phyloP scores from a whole-genome alignment of 2,888 invertebrate genomes.

The Calameuta idolon region DNA sequence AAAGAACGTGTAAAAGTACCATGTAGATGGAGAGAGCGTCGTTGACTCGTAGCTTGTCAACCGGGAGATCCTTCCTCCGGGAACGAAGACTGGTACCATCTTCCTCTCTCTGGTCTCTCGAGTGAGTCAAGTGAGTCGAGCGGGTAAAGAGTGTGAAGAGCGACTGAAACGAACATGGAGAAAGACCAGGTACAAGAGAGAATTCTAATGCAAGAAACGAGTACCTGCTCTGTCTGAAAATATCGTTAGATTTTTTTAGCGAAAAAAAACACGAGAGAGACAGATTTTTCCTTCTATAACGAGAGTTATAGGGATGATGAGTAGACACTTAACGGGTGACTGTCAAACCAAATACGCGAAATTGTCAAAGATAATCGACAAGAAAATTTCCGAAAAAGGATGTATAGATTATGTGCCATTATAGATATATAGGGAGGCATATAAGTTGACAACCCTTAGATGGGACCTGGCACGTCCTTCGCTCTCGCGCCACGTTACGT shows the following conservation, averaged over 20 bases:
- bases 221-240: neutral
- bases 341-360: neutral
- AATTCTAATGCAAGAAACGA: neutral
- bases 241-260: neutral
- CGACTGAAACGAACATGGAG: neutral
- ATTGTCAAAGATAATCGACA: neutral
- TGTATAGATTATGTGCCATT: neutral
- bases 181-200: neutral
- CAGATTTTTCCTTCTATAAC: neutral
- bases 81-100: neutral
- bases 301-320: neutral
- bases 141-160: neutral
- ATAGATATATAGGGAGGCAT: neutral
- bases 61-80: neutral
- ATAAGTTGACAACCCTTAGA: neutral
- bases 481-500: neutral
- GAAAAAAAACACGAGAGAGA: neutral
- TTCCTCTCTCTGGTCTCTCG: neutral
- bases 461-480: neutral
- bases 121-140: neutral
- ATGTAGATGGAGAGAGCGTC: neutral
- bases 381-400: neutral
- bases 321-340: neutral
- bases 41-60: neutral
- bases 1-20: conserved; percentile 19